Conservation (phyloP, 1,140 invertebrate species). For the Lepeophtheirus salmonis region DNA sequence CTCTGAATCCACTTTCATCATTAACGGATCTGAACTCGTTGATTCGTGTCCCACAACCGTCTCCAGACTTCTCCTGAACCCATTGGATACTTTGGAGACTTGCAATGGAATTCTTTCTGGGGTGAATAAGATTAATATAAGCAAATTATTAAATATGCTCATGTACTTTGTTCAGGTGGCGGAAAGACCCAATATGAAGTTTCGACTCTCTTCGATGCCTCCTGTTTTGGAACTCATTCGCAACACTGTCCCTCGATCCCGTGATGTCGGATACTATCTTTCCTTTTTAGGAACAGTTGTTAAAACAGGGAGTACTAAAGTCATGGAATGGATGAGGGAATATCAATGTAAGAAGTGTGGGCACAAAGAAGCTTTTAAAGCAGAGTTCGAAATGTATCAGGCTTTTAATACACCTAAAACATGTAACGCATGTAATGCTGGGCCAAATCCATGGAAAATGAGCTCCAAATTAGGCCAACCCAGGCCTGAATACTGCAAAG, state of each 20-base stretch:
- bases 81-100: no score
- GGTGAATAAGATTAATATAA: no score
- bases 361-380: constrained; percentile 40
- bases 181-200: no score
- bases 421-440: constrained; percentile 14
- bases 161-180: no score
- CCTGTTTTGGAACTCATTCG: constrained; percentile 38
- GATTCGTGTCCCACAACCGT: no score
- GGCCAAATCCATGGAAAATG: constrained; percentile 32
- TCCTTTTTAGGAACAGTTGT: constrained; percentile 47
- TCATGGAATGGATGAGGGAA: constrained; percentile 50
- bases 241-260: constrained; percentile 40
- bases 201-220: no score
- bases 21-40: no score
- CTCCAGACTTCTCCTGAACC: no score
- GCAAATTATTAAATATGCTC: no score
- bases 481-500: constrained; percentile 47
- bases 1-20: no score
- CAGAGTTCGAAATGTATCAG: constrained; percentile 24
- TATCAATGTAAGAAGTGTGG: constrained; percentile 61
- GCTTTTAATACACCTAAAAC: constrained; percentile 5
- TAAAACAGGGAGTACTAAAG: constrained; percentile 47
- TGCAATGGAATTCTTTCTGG: no score
- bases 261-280: constrained; percentile 44
- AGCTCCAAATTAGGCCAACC: constrained; percentile 32